These are phyloP conservation scores for Thunnus albacares DNA, from an alignment of 2,797 vertebrate species.

Conservation along the genomic window DNA sequence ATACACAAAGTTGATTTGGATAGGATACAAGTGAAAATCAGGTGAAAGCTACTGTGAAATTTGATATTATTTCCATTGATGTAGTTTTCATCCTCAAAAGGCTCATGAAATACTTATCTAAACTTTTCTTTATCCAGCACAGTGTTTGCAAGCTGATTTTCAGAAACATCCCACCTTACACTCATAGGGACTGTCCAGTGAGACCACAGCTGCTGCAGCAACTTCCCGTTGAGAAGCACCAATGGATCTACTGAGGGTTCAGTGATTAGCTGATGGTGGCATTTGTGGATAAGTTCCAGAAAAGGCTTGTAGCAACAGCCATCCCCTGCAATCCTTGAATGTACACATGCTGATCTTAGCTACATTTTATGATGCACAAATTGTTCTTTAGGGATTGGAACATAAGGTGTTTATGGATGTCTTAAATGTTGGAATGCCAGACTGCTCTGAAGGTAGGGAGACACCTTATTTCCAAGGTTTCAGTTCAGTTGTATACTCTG, in stretches of 20 bases:
- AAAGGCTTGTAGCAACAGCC: conserved; percentile 18
- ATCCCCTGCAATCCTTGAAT: background rate
- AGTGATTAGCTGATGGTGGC: conserved; percentile 12
- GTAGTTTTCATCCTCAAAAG: background rate
- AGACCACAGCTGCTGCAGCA: no score
- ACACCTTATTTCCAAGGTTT: background rate
- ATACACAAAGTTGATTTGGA: conserved; percentile 1
- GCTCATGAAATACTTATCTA: background rate
- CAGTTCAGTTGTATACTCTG: no score
- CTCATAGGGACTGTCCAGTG: background rate
- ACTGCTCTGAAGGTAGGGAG: background rate
- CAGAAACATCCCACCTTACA: background rate
- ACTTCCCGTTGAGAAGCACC: background rate
- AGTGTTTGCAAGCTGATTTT: conserved; percentile 6
- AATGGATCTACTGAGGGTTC: background rate
- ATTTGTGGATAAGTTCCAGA: conserved; percentile 21
- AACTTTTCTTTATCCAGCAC: background rate
- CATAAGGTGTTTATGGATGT: background rate
- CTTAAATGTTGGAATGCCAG: background rate
- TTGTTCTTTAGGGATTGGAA: background rate
- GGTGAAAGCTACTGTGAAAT: conserved; percentile 2
- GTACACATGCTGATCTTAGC: background rate
- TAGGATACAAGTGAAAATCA: conserved; percentile 2
- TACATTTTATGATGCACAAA: background rate
- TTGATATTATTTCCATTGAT: background rate